These are phyloP conservation scores for Colletes latitarsis DNA, from an alignment of 1,140 invertebrate species.

Conservation along the genomic window DNA sequence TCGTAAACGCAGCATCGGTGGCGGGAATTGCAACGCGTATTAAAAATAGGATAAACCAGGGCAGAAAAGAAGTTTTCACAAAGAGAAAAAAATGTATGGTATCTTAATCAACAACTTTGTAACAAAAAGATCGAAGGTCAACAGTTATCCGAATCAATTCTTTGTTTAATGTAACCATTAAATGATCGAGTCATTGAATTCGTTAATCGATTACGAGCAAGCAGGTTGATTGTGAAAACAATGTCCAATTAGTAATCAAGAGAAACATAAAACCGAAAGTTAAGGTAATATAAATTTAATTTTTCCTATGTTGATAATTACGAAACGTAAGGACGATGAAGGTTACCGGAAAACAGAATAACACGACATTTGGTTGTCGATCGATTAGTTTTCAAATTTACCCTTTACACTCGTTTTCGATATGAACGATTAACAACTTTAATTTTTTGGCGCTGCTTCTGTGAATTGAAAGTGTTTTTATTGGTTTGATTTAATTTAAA, in stretches of 20 bases:
- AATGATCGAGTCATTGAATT: neutral
- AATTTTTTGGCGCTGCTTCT: too few relatives aligned
- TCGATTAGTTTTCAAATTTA: too few relatives aligned
- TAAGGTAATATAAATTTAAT: neutral
- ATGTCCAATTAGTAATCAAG: neutral
- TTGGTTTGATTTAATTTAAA: too few relatives aligned
- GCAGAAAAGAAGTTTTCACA: neutral
- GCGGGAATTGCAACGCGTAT: slow-evolving; percentile 47
- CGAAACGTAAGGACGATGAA: neutral
- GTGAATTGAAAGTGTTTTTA: too few relatives aligned
- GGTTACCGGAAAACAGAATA: too few relatives aligned
- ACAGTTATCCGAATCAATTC: slow-evolving; percentile 41
- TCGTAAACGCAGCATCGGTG: neutral
- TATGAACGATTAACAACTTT: too few relatives aligned
- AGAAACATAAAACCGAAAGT: slow-evolving; percentile 19
- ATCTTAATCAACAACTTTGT: slow-evolving; percentile 39
- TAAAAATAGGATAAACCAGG: slow-evolving; percentile 23
- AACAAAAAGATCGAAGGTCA: slow-evolving; percentile 45
- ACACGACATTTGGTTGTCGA: too few relatives aligned
- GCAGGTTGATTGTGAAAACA: neutral
- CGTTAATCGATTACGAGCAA: too few relatives aligned
- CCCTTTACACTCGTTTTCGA: too few relatives aligned
- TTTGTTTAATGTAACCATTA: slow-evolving; percentile 21
- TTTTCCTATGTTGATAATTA: neutral
- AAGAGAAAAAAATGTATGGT: neutral